phyloP scores from a whole-genome alignment of 2,888 invertebrate genomes.

The Drosophila merina region DNA sequence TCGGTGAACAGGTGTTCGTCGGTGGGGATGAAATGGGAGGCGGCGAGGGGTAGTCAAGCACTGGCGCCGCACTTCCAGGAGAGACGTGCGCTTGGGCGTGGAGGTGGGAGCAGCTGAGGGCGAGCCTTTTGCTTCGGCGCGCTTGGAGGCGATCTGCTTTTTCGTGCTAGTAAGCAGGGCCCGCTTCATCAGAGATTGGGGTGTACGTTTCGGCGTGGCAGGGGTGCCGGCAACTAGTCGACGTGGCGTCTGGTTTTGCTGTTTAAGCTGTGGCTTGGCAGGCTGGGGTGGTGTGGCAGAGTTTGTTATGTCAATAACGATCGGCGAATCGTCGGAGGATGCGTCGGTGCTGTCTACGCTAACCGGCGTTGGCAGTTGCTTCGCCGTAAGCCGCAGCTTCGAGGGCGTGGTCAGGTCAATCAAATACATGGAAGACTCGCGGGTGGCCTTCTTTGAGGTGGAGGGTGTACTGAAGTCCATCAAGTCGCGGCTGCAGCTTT shows the following conservation, averaged over 20 bases:
- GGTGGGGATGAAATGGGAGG: conserved; percentile 43
- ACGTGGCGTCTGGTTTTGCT: conserved; percentile 48
- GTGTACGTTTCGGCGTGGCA: conserved; percentile 70
- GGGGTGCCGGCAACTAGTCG: conserved; percentile 29
- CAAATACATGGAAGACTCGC: conserved; percentile 79
- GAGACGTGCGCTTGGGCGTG: conserved; percentile 31
- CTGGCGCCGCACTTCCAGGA: conserved; percentile 48
- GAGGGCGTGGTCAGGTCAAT: conserved; percentile 82
- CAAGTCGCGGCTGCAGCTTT: conserved; percentile 66
- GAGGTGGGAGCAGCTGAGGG: conserved; percentile 24
- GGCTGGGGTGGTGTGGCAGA: conserved; percentile 37
- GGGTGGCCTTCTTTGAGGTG: conserved; percentile 60
- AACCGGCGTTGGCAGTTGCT: conserved; percentile 52
- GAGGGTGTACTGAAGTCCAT: conserved; percentile 73
- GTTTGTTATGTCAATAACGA: conserved; percentile 71
- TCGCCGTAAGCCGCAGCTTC: conserved; percentile 47
- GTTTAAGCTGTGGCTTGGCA: background rate
- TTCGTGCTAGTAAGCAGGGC: conserved; percentile 80
- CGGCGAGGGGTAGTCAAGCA: conserved; percentile 63
- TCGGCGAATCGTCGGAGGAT: conserved; percentile 53
- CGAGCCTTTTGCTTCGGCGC: background rate
- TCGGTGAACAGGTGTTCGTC: conserved; percentile 31
- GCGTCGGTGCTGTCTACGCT: conserved; percentile 69
- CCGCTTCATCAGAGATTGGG: conserved; percentile 80
- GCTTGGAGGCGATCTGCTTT: conserved; percentile 60